Base-by-base conservation (phyloP, 2,113 vertebrate species). In the Marmota flaviventris region DNA sequence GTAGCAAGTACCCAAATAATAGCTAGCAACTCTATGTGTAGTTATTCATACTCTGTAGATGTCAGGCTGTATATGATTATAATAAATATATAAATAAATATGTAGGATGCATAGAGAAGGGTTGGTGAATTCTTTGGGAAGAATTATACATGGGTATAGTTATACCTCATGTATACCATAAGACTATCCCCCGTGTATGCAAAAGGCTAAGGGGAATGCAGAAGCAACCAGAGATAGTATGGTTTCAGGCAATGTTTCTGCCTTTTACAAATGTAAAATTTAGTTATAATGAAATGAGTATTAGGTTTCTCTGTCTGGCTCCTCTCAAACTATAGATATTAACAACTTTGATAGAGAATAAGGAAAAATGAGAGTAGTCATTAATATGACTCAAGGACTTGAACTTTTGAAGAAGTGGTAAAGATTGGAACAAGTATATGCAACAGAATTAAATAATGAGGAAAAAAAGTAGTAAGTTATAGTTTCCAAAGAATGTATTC, bases 241-340 rank as follows among this genome's bases (percentile, higher is more conserved):
- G 53, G 81, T 93, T 63, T 87, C 58, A 92, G 56, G 42, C 51
- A 61, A 20, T 73, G 27, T 63, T 87, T 92, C 48, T 70, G 42
- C 16, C 81, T 61, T 89, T 95, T 63, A 77, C 32, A 85, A 37
- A 18, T 67, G 77, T 65, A 72, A 91, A 94, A 63, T 92, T 77
- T 61, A 75, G 8, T 84, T 85, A 72, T 92, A 37, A 45, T 53
- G 51, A 87, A 42, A 5, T 51, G 86, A 93, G 45, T n/a, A 22
- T 58, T 89, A n/a, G 32, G 32, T 4, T 86, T 89, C 70, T 93
- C 63, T 18, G 1, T n/a, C 20, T 39, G 24, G 14, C 24, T 69
- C 11, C 51, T 97, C 51, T 77, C 73, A 58, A 87, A 45, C 12
- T 20, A 29, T 65, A 85, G 18, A 51, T 77, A 27, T 45, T 83